These are phyloP conservation scores for Eulemur albifrons DNA, from an alignment of 2,797 vertebrate species.

Conservation along the genomic window DNA sequence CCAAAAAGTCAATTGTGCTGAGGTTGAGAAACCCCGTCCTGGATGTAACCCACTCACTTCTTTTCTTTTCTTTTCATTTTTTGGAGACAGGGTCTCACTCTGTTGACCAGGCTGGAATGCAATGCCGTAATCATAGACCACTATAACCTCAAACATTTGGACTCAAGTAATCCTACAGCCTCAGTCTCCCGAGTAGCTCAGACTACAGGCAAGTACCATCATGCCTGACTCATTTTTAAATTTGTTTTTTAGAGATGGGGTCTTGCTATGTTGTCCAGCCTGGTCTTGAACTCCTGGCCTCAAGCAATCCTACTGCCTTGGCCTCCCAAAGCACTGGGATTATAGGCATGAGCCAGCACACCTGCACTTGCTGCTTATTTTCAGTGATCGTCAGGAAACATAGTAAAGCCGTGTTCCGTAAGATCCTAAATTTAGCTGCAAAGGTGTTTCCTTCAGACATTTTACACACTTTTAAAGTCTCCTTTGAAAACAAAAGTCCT, in stretches of 20 bases:
- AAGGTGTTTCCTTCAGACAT: neutral
- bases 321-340: no score
- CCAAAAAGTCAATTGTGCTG: neutral
- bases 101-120: neutral
- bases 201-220: neutral
- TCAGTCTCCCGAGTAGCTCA: neutral
- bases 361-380: neutral
- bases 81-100: neutral
- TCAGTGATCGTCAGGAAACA: neutral
- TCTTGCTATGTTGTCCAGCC: no score
- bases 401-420: neutral
- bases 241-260: no score
- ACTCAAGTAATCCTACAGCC: neutral
- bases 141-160: neutral
- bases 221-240: neutral
- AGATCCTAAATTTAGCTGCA: neutral
- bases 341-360: no score
- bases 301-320: no score
- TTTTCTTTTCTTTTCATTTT: neutral
- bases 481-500: neutral
- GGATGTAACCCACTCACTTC: neutral
- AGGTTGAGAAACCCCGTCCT: neutral
- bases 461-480: neutral
- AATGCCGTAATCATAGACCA: neutral
- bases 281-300: no score